Base-by-base conservation (phyloP, 2,797 vertebrate genomes). In the Coregonus ussuriensis region DNA sequence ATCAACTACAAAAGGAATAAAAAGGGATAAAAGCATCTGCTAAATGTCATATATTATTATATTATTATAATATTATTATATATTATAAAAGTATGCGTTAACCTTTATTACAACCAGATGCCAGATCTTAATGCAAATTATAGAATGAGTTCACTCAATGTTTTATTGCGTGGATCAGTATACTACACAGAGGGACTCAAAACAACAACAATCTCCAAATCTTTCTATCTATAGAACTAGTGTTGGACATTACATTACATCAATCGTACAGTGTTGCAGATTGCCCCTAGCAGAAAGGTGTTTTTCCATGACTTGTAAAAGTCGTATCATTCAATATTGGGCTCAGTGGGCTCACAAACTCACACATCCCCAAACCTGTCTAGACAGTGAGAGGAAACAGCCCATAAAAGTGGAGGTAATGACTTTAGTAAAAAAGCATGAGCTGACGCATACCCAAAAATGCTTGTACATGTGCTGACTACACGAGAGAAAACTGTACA, bases 1-100 rank as follows among this genome's bases (percentile, higher is more conserved):
- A 94, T 79, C 65, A 96, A 86, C 96, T 95, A 84, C 41, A 47
- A 86, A 78, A 79, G 80, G 82, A 82, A 13, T 47, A 47, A 47
- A 2, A 47, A 47, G 9, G 41, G 41, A 11, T 11, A 47, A 47
- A 47, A 13, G 9, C 2, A 0, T 47, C 41, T 47, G 41, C 9
- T 47, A 11, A 47, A 13, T 47, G 41, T 0, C 41, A 47, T 47
- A 13, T 47, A 13, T 11, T 47, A 47, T 47, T 2, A 13, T 47
- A 13, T 11, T 47, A 47, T 47, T 11, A 3, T 11, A 3, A 13
- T 47, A 13, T 11, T 47, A 47, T 47, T 11, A 3, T 47, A 47
- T 47, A 47, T 47, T 47, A 47, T 47, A 47, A 47, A 47, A 47
- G 41, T 47, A 47, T 29, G 21, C 6, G 21, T 63, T 25, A 11